Base-by-base conservation (phyloP, 30 jellyfish, hydroid and myxozoan species). In the Morbakka virulenta region DNA sequence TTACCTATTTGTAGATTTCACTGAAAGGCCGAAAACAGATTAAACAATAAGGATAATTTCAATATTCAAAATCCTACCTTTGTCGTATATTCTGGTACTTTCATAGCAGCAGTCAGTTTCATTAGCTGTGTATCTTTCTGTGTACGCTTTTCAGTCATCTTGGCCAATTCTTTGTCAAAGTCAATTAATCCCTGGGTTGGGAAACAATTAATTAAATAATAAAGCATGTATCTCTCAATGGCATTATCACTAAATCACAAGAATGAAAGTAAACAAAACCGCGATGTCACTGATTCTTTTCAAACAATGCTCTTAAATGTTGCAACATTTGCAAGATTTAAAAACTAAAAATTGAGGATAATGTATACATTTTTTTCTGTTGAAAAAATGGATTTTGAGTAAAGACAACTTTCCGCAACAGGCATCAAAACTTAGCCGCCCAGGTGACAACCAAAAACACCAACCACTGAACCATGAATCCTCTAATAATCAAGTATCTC, bases 91-190 rank as follows among this genome's bases (percentile, higher is more conserved):
- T 85, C 98, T 9, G 78, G 93, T 9, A 84, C 77, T 33, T 77
- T 62, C 83, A 86, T 91, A 50, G 88, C 77, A 14, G 67, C 96
- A 69, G 74, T 73, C 63, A 81, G 83, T 51, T 91, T 91, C 28
- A 47, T 32, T 21, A 91, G 82, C 52, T 84, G 96, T 28, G 83
- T 48, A 9, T 84, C 84, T 21, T 86, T 78, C 75, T 80, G 84
- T 36, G 51, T 52, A 28, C 51, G 83, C 65, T 84, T 91, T 28
- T 66, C 69, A 14, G 61, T 77, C 66, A 91, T 32, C 64, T 91
- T 91, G 17, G 94, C 67, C 36, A 91, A 84, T 80, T 91, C 98
- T 76, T 91, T 91, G 14, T 71, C 94, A 81, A 91, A 84, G 64
- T 91, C 95, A 52, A 91, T 95, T n/a, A 84, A 52, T 2, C 98